Evolutionary conservation across 2,888 invertebrate species (phyloP).

Genomic region (Orthonychiurus folsomi): DNA sequence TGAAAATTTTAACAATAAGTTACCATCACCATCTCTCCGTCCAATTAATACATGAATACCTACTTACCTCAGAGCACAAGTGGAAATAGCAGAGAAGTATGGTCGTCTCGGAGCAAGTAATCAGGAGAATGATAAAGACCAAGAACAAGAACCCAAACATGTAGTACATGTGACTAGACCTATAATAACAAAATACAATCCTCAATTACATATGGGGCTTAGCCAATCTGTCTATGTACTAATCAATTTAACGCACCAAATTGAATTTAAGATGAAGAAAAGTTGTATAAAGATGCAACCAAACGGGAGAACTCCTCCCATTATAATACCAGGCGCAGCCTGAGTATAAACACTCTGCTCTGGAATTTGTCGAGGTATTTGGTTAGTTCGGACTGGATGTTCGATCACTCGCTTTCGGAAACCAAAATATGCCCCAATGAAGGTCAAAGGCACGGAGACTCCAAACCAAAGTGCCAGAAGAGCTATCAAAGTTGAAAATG

Average conservation of each 20-base stretch:
- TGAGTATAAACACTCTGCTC: constrained; percentile 97
- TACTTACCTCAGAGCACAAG: constrained; percentile 82
- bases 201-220: background rate
- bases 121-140: constrained; percentile 91
- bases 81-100: constrained; percentile 98
- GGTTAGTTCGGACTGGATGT: constrained; percentile 96
- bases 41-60: no score
- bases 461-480: constrained; percentile 93
- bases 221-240: background rate
- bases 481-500: constrained; percentile 91
- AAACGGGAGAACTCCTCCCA: constrained; percentile 98
- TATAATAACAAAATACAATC: constrained; percentile 43
- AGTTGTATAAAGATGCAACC: constrained; percentile 98
- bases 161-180: constrained; percentile 91
- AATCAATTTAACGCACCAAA: constrained; percentile 66
- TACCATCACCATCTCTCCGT: no score
- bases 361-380: constrained; percentile 96
- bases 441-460: constrained; percentile 95
- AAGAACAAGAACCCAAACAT: constrained; percentile 99
- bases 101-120: constrained; percentile 99
- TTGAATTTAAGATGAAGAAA: constrained; percentile 96
- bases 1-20: constrained; percentile 43
- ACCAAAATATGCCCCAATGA: constrained; percentile 96
- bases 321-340: constrained; percentile 86
- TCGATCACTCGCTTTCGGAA: constrained; percentile 84